Evolutionary conservation across 2,113 vertebrate genomes (phyloP), one percentile per base, ranked within the genome.

Genomic region (Muntiacus reevesi): DNA sequence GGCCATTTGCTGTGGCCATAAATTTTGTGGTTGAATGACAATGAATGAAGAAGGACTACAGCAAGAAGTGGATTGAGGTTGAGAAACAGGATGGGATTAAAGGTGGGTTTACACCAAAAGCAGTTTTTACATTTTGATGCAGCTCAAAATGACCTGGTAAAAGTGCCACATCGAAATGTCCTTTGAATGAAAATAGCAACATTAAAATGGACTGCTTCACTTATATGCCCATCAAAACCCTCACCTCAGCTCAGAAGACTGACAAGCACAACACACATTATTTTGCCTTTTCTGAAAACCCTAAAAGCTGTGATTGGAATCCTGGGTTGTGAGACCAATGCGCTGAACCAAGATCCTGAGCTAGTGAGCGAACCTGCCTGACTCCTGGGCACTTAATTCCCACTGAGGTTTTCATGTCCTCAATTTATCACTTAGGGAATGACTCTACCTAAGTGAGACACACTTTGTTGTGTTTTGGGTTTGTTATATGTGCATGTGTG

Each of bases 1-100:
- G 96, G 94, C 86, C 91, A 79, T 98, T 98, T 95, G 95, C 89
- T 94, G 23, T 21, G 95, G 91, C 50, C 55, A 40, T 97, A 97
- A 95, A 97, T 97, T 93, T 94, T 94, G 91, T 1, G 8, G 94
- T 30, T 96, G 93, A 89, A 36, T 91, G 91, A 92, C 78, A 91
- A 89, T 3, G 12, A 94, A 59, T 47, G 59, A 91, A 76, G 62
- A 92, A 27, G 82, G 52, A 85, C 43, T 16, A 64, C 85, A 94
- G 30, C 16, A 36, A 83, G 67, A 23, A 33, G 76, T 47, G 50
- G 60, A 8, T 8, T 27, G 55, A 91, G 67, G 86, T 82, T 83
- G 89, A 88, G 89, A 89, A 90, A 62, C 11, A 11, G 33, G 57
- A 33, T 60, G 11, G 30, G 8, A 55, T 54, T 64, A 47, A 84